Evolutionary conservation across 2,797 vertebrate species (phyloP).

Genomic region (Heliangelus exortis): DNA sequence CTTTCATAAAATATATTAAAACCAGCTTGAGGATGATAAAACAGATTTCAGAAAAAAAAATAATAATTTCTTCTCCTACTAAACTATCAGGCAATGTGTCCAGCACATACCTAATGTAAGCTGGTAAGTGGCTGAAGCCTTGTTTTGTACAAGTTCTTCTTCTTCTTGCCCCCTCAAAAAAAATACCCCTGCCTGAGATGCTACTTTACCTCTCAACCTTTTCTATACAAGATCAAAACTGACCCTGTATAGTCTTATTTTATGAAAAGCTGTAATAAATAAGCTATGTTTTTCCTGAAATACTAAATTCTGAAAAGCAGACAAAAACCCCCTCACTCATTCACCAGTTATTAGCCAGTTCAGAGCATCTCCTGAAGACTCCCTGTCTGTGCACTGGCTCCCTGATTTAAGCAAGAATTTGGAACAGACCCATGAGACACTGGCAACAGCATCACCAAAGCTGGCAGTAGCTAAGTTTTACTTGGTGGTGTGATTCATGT

Average conservation of each 20-base stretch:
- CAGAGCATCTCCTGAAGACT: neutral
- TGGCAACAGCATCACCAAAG: neutral
- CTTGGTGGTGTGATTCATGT: neutral
- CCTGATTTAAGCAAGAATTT: neutral
- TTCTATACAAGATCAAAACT: neutral
- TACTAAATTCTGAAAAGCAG: neutral
- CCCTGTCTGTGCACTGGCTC: neutral
- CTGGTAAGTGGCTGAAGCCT: neutral
- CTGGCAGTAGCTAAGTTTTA: neutral
- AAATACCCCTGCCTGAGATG: neutral
- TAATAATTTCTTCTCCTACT: neutral
- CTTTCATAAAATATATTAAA: neutral
- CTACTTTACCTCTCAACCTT: neutral
- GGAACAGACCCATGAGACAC: neutral
- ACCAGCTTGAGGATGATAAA: neutral
- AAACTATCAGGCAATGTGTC: neutral
- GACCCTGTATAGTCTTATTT: neutral
- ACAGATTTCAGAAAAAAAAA: neutral
- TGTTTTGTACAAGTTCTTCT: neutral
- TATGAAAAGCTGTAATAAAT: neutral
- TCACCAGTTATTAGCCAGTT: neutral
- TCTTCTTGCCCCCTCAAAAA: neutral
- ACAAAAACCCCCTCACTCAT: neutral
- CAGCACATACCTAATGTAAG: neutral
- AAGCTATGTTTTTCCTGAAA: neutral